Conservation (phyloP, 2,113 vertebrate genomes). For the Psammodynastes pulverulentus region DNA sequence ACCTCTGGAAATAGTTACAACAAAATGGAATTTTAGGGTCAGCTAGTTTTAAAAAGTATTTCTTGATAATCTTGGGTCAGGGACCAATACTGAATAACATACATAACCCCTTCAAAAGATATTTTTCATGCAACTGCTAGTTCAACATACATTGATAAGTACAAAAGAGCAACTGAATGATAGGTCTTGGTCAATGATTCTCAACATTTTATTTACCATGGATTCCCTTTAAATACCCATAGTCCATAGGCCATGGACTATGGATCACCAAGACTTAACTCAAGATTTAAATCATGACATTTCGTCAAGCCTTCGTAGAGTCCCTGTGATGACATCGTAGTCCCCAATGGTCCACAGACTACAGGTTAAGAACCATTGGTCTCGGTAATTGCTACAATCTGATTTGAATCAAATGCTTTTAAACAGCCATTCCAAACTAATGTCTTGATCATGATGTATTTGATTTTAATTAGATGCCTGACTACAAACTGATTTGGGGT, state of each 20-base stretch:
- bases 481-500: neutral
- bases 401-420: neutral
- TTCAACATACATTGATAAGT: neutral
- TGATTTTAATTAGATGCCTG: neutral
- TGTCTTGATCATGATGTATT: neutral
- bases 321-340: neutral
- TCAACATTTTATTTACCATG: neutral
- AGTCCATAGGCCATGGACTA: neutral
- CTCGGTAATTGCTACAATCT: neutral
- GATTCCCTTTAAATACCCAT: no score
- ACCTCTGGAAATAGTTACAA: neutral
- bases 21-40: neutral
- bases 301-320: neutral
- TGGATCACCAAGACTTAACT: neutral
- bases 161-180: neutral
- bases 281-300: neutral
- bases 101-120: neutral
- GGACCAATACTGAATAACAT: neutral
- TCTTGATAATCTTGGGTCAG: neutral
- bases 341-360: neutral
- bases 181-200: neutral
- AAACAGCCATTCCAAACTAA: neutral
- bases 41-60: neutral
- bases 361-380: neutral
- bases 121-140: neutral